phyloP scores from a whole-genome alignment of 1,140 invertebrate genomes.

The Asobara japonica region DNA sequence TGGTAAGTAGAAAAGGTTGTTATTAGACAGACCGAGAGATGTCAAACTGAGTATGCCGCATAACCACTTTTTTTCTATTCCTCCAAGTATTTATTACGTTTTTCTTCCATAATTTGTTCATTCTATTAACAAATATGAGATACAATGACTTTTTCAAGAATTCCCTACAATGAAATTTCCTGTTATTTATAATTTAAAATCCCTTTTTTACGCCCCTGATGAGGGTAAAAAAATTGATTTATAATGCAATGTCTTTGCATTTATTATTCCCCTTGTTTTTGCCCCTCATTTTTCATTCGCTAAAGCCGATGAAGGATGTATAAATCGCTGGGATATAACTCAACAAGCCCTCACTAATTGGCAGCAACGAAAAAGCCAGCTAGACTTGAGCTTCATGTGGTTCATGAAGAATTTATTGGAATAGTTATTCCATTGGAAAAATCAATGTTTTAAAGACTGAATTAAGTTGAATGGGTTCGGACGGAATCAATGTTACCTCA shows the following conservation, averaged over 20 bases:
- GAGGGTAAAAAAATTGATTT: not conserved
- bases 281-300: not conserved
- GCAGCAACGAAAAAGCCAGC: not conserved
- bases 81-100: too few relatives aligned
- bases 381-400: not conserved
- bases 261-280: not conserved
- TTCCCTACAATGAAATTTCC: too few relatives aligned
- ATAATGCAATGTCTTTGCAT: not conserved
- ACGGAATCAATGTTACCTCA: not conserved
- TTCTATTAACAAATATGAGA: too few relatives aligned
- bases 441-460: not conserved
- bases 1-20: too few relatives aligned
- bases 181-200: not conserved
- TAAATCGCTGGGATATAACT: conserved; percentile 10
- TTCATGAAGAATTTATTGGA: conserved; percentile 11
- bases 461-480: not conserved
- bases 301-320: not conserved
- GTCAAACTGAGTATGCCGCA: too few relatives aligned
- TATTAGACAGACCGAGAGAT: too few relatives aligned
- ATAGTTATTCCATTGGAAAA: conserved; percentile 1
- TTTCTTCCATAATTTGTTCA: too few relatives aligned
- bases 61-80: too few relatives aligned
- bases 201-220: not conserved
- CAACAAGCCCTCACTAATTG: not conserved
- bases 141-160: too few relatives aligned